These are phyloP conservation scores for Caranx melampygus DNA, from an alignment of 2,113 vertebrate genomes.

Conservation along the genomic window DNA sequence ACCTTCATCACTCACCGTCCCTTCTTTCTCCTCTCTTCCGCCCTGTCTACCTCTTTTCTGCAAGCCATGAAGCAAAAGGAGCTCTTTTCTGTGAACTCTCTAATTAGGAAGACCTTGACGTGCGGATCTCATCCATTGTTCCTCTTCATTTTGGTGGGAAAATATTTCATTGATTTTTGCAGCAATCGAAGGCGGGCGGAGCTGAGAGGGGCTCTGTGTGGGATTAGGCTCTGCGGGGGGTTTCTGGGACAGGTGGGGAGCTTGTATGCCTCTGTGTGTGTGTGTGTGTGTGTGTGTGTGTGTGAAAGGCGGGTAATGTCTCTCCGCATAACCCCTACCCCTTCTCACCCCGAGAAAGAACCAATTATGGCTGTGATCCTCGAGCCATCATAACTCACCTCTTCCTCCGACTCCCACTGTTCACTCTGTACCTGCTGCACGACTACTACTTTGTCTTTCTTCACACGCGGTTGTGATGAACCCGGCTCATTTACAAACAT, in stretches of 20 bases:
- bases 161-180: conserved; percentile 86
- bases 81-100: conserved; percentile 77
- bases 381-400: conserved; percentile 52
- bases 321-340: conserved; percentile 52
- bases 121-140: conserved; percentile 74
- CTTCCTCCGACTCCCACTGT: conserved; percentile 45
- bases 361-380: conserved; percentile 68
- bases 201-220: conserved; percentile 75
- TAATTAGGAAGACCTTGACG: conserved; percentile 83
- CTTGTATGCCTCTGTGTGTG: conserved; percentile 21
- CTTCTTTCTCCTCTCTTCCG: conserved; percentile 40
- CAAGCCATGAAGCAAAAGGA: conserved; percentile 62
- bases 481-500: conserved; percentile 49
- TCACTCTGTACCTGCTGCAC: conserved; percentile 22
- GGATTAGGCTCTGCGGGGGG: conserved; percentile 84
- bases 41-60: conserved; percentile 42
- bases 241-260: conserved; percentile 59
- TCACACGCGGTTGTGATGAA: conserved; percentile 18
- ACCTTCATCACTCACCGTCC: conserved; percentile 73
- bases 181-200: conserved; percentile 74
- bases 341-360: conserved; percentile 56
- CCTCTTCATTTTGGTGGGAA: conserved; percentile 85
- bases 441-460: conserved; percentile 11
- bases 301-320: conserved; percentile 40
- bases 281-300: conserved; percentile 21